Conservation (phyloP, 2,888 invertebrate genomes). For the Allophyes oxyacanthae region DNA sequence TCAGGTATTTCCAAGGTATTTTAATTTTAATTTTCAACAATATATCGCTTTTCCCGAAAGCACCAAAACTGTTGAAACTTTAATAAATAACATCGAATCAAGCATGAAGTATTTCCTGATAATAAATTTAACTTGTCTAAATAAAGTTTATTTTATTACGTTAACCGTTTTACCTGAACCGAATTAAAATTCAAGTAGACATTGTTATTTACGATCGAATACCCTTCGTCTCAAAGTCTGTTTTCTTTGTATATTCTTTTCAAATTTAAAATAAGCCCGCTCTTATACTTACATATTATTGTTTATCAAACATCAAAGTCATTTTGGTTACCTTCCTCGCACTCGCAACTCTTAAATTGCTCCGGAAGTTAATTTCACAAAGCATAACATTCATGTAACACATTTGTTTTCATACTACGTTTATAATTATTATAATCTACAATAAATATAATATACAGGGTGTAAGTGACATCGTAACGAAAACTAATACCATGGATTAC, state of each 20-base stretch:
- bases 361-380: no score
- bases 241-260: slow-evolving; percentile 11
- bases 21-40: slow-evolving; percentile 12
- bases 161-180: slow-evolving; percentile 18
- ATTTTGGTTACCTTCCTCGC: not conserved
- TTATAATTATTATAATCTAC: no score
- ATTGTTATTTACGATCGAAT: slow-evolving; percentile 20
- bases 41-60: no score
- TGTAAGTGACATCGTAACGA: no score
- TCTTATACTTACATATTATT: not conserved
- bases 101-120: slow-evolving; percentile 2
- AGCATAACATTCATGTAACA: no score
- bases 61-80: slow-evolving; percentile 4
- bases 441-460: no score
- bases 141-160: slow-evolving; percentile 7
- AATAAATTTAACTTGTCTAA: not conserved
- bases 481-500: no score
- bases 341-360: not conserved
- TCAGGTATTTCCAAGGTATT: slow-evolving; percentile 24
- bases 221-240: slow-evolving; percentile 30
- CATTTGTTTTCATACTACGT: no score
- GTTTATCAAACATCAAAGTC: not conserved
- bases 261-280: not conserved
- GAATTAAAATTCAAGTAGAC: slow-evolving; percentile 23
- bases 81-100: not conserved